Conservation (phyloP, 2,888 invertebrate species). For the Acleris laterana region DNA sequence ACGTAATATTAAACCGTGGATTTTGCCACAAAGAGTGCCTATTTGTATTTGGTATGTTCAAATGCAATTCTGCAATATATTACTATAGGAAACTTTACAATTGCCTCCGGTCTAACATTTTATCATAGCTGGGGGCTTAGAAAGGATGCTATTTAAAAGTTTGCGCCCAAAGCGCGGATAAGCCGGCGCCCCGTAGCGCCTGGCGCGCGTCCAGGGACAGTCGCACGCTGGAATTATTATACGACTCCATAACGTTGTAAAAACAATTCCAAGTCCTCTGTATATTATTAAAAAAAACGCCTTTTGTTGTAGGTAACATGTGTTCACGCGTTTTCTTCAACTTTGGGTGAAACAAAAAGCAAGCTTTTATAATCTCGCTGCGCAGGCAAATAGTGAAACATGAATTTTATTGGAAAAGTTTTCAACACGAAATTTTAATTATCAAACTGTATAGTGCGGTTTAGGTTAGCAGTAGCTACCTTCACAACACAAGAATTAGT, state of each 20-base stretch:
- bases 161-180: conserved; percentile 54
- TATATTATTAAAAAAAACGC: background rate
- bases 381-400: too few relatives aligned
- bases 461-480: too few relatives aligned
- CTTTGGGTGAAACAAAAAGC: too few relatives aligned
- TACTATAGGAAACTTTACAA: conserved; percentile 49
- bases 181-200: conserved; percentile 56
- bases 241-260: conserved; percentile 61
- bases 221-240: conserved; percentile 68
- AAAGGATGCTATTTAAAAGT: conserved; percentile 64
- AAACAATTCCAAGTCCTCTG: conserved; percentile 50
- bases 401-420: too few relatives aligned
- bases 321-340: background rate
- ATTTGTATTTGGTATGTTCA: too few relatives aligned
- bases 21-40: too few relatives aligned
- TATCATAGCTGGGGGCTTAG: conserved; percentile 64
- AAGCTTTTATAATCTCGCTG: too few relatives aligned
- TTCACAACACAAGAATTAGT: too few relatives aligned
- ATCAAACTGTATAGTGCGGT: too few relatives aligned
- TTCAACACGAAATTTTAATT: too few relatives aligned
- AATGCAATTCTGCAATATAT: background rate
- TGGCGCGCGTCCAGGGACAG: conserved; percentile 63
- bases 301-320: background rate
- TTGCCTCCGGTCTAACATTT: conserved; percentile 55
- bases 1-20: too few relatives aligned